phyloP scores from a whole-genome alignment of 2,888 invertebrate species.

The Scotopteryx bipunctaria region DNA sequence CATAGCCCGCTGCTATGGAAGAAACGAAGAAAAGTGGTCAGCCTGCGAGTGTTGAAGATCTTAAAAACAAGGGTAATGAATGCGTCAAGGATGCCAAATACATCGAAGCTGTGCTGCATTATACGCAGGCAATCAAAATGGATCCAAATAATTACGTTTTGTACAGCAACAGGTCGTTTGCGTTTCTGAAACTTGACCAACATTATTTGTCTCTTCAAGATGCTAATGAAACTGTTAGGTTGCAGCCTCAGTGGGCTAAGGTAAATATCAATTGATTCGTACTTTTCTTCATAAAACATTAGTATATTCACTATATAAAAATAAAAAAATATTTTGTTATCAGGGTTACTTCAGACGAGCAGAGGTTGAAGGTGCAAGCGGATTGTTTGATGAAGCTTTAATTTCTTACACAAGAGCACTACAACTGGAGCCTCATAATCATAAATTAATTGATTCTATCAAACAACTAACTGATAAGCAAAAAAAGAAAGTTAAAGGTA shows the following conservation, averaged over 20 bases:
- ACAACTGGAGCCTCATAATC: conserved; percentile 86
- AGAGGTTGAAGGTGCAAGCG: conserved; percentile 88
- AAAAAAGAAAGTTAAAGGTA: conserved; percentile 85
- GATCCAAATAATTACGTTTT: conserved; percentile 88
- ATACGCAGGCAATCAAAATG: conserved; percentile 90
- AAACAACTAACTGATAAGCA: conserved; percentile 83
- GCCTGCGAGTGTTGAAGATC: conserved; percentile 75
- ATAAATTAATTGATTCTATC: conserved; percentile 85
- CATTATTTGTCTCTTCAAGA: conserved; percentile 90
- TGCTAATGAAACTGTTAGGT: conserved; percentile 88
- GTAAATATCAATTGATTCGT: conserved; percentile 57
- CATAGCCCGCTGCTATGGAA: conserved; percentile 50
- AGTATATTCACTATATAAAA: background rate
- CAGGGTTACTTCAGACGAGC: conserved; percentile 89
- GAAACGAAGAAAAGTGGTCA: conserved; percentile 62
- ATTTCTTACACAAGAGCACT: conserved; percentile 87
- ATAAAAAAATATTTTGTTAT: background rate
- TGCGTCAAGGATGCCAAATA: conserved; percentile 88
- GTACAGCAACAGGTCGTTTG: conserved; percentile 91
- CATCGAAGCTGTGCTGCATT: conserved; percentile 90
- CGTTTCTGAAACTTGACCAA: conserved; percentile 90
- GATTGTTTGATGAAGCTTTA: conserved; percentile 86
- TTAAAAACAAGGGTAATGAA: conserved; percentile 89
- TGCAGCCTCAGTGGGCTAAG: conserved; percentile 92
- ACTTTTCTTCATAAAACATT: no score